Conservation (phyloP, 2,113 vertebrate genomes). For the Hippocampus abdominalis region DNA sequence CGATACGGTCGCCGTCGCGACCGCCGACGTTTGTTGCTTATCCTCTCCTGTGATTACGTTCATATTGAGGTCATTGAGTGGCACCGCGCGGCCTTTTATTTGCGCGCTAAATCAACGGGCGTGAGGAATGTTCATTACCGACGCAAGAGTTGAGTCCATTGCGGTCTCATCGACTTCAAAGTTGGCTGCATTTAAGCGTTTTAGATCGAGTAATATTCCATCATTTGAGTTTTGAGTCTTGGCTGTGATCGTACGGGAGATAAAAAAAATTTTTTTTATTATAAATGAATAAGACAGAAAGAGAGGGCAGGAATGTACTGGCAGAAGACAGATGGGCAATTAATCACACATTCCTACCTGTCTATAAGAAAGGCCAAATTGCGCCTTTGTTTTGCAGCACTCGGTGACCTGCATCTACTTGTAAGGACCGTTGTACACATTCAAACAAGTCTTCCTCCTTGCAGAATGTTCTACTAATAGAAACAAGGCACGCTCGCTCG, state of each 20-base stretch:
- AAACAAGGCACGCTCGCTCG: not conserved
- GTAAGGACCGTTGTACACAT: slow-evolving; percentile 56
- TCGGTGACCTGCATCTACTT: slow-evolving; percentile 56
- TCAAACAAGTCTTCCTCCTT: not conserved
- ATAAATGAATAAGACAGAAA: slow-evolving; percentile 5
- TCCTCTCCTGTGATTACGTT: slow-evolving; percentile 49
- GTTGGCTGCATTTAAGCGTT: not conserved
- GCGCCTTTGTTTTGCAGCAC: slow-evolving; percentile 60
- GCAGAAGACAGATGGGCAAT: slow-evolving; percentile 52
- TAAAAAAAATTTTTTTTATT: not conserved
- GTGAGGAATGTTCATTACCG: slow-evolving; percentile 16
- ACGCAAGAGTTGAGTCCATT: slow-evolving; percentile 9
- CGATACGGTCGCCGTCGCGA: slow-evolving; percentile 63
- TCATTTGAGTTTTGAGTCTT: not conserved
- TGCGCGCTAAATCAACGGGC: slow-evolving; percentile 42
- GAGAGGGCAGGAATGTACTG: slow-evolving; percentile 56
- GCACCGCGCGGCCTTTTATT: slow-evolving; percentile 39
- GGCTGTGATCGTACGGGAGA: not conserved
- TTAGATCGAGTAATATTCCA: not conserved
- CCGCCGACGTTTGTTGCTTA: slow-evolving; percentile 54
- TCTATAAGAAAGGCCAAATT: slow-evolving; percentile 62
- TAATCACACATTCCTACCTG: slow-evolving; percentile 73
- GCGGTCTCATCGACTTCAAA: not conserved
- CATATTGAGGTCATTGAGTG: slow-evolving; percentile 36
- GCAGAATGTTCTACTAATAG: not conserved